phyloP scores from a whole-genome alignment of 1,140 invertebrate genomes.

The Brachionus asplanchnoidis region DNA sequence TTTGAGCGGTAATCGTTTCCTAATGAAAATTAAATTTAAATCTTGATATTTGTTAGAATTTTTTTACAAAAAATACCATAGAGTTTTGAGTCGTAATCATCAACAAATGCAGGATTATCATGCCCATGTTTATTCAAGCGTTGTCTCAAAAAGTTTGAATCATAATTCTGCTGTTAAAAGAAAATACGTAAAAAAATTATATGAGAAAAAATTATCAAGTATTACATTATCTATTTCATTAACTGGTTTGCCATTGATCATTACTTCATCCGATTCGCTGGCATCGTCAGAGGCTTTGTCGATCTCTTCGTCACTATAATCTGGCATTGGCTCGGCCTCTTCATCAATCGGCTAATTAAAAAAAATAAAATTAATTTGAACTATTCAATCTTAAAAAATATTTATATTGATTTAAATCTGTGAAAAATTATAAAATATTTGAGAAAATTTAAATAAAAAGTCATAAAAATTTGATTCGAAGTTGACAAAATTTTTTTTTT shows the following conservation, averaged over 20 bases:
- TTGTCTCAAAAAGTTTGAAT: slow-evolving; percentile 37
- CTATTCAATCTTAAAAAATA: too few relatives aligned
- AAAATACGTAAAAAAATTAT: not conserved
- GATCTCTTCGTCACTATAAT: slow-evolving; percentile 42
- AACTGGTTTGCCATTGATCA: slow-evolving; percentile 27
- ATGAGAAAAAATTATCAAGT: not conserved
- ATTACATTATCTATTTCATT: slow-evolving; percentile 35
- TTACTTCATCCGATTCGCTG: slow-evolving; percentile 36
- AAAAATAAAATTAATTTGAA: not conserved
- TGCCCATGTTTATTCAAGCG: slow-evolving; percentile 24
- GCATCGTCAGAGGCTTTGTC: slow-evolving; percentile 36
- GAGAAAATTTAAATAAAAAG: too few relatives aligned
- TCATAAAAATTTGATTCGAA: too few relatives aligned
- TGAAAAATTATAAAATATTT: too few relatives aligned
- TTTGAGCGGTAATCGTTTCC: not conserved
- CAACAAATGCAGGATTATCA: slow-evolving; percentile 41
- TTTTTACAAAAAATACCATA: not conserved
- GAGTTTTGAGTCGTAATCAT: slow-evolving; percentile 36
- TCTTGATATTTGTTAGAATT: not conserved
- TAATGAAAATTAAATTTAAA: not conserved
- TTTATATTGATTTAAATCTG: too few relatives aligned
- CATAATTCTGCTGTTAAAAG: slow-evolving; percentile 25
- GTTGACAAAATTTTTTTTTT: too few relatives aligned
- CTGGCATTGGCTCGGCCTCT: slow-evolving; percentile 40
- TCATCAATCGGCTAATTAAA: slow-evolving; percentile 40